Conservation (phyloP, 2,888 invertebrate species). For the Megastigmus dorsalis region DNA sequence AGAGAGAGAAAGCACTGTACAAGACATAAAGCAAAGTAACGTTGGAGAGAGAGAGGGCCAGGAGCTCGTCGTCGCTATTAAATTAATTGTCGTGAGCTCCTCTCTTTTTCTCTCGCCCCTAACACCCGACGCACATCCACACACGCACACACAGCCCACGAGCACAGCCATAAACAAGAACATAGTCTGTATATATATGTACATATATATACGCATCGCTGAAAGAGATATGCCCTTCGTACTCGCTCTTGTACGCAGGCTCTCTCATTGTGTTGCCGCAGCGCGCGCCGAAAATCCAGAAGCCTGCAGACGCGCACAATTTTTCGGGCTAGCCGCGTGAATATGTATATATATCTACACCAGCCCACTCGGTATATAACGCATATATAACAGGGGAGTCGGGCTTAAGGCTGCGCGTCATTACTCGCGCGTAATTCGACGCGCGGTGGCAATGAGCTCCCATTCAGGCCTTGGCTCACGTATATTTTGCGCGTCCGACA, state of each 20-base stretch:
- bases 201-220: too few relatives aligned
- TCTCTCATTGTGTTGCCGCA: too few relatives aligned
- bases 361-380: too few relatives aligned
- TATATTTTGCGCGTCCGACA: constrained; percentile 54
- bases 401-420: constrained; percentile 50
- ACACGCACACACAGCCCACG: background rate
- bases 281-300: constrained; percentile 18
- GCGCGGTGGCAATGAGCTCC: constrained; percentile 55
- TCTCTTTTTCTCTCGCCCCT: constrained; percentile 34
- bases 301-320: constrained; percentile 44
- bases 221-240: background rate
- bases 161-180: too few relatives aligned
- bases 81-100: constrained; percentile 41
- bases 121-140: background rate
- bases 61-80: constrained; percentile 23
- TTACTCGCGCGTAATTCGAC: constrained; percentile 56
- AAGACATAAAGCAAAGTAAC: too few relatives aligned
- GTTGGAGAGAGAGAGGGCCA: constrained; percentile 9
- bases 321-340: constrained; percentile 8
- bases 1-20: too few relatives aligned
- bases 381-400: too few relatives aligned
- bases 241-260: constrained; percentile 4
- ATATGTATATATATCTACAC: background rate
- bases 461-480: constrained; percentile 55
- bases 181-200: too few relatives aligned